These are phyloP conservation scores for Oxystoma pomonae DNA, from an alignment of 2,888 invertebrate genomes.

Conservation along the genomic window DNA sequence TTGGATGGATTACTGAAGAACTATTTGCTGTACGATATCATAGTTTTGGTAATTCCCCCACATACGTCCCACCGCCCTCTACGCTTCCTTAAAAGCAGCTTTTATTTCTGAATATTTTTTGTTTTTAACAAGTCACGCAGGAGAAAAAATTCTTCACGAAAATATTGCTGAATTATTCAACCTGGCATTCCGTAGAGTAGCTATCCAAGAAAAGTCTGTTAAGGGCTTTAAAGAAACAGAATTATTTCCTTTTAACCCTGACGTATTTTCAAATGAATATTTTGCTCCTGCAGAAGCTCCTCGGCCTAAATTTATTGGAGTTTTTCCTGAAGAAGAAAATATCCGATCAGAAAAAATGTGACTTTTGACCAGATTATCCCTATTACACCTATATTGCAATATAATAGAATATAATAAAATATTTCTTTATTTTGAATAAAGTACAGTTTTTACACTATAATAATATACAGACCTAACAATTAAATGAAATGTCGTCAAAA, in stretches of 20 bases:
- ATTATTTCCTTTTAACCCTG: constrained; percentile 4
- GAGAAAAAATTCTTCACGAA: constrained; percentile 8
- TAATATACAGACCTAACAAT: neutral
- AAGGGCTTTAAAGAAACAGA: constrained; percentile 7
- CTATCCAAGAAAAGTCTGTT: constrained; percentile 1
- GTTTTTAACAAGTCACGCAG: constrained; percentile 2
- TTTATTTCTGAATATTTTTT: constrained; percentile 7
- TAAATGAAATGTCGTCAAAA: neutral
- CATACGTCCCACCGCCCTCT: constrained; percentile 7
- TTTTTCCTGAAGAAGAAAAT: too few relatives aligned
- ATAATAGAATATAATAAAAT: too few relatives aligned
- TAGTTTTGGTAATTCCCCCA: constrained; percentile 8
- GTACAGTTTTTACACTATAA: too few relatives aligned
- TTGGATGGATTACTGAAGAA: constrained; percentile 7
- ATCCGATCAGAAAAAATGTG: too few relatives aligned
- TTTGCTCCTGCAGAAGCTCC: neutral
- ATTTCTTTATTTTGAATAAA: too few relatives aligned
- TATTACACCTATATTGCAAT: too few relatives aligned
- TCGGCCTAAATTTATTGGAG: neutral
- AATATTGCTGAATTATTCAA: too few relatives aligned
- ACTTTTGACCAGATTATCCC: too few relatives aligned
- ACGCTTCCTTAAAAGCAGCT: neutral
- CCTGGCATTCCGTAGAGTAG: too few relatives aligned
- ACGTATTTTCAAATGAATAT: constrained; percentile 3
- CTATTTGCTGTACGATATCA: constrained; percentile 5